Conservation (phyloP, 2,797 vertebrate species). For the Etheostoma perlongum region DNA sequence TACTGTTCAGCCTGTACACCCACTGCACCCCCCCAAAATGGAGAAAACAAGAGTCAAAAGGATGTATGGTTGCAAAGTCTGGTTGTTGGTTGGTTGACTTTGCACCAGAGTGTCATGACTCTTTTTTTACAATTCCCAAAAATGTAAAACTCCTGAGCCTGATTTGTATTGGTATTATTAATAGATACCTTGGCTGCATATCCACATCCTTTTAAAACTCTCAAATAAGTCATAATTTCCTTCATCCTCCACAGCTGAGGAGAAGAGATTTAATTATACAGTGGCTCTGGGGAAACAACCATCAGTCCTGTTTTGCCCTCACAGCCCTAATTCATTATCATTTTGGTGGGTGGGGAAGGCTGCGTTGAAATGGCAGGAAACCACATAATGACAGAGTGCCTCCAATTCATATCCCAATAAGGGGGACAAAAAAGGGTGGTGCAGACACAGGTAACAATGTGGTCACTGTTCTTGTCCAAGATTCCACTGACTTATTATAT, state of each 20-base stretch:
- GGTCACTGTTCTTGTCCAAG: conserved; percentile 42
- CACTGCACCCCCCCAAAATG: too few relatives aligned
- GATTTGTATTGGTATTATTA: conserved; percentile 53
- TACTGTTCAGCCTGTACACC: too few relatives aligned
- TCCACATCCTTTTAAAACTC: conserved; percentile 42
- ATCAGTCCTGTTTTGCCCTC: conserved; percentile 58
- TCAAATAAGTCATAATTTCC: conserved; percentile 44
- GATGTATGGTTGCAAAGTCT: conserved; percentile 11
- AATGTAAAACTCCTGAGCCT: conserved; percentile 2
- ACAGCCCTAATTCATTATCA: conserved; percentile 65
- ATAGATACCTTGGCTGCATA: conserved; percentile 40
- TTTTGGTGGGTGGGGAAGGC: conserved; percentile 68
- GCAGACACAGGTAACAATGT: conserved; percentile 49
- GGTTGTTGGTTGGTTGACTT: background rate
- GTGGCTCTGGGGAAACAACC: conserved; percentile 59
- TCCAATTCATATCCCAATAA: conserved; percentile 70
- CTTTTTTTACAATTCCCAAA: conserved; percentile 14
- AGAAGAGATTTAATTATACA: conserved; percentile 46
- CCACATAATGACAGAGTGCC: conserved; percentile 75
- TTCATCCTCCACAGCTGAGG: conserved; percentile 35
- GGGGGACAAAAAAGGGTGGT: conserved; percentile 44
- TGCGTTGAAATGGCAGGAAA: conserved; percentile 70
- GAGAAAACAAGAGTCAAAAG: background rate
- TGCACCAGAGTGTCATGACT: conserved; percentile 4
- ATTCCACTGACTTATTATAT: conserved; percentile 47